These are phyloP conservation scores for Dasypogon diadema DNA, from an alignment of 2,888 invertebrate species.

Conservation along the genomic window DNA sequence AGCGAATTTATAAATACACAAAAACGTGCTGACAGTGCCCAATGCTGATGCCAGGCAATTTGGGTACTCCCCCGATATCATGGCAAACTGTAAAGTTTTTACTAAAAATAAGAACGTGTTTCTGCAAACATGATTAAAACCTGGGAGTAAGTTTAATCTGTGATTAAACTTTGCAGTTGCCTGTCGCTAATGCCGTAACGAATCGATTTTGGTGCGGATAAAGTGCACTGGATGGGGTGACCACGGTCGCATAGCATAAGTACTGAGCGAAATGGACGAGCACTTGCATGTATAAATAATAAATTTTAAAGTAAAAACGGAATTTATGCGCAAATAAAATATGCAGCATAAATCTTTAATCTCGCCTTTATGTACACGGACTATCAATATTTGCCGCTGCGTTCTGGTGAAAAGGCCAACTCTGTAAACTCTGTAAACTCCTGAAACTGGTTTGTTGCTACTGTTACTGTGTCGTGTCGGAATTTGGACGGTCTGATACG, in stretches of 20 bases:
- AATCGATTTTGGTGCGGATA: slow-evolving; percentile 42
- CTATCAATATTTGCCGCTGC: slow-evolving; percentile 34
- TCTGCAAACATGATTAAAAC: slow-evolving; percentile 34
- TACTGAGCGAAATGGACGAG: slow-evolving; percentile 59
- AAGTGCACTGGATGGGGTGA: neutral
- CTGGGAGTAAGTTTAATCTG: slow-evolving; percentile 28
- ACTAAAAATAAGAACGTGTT: slow-evolving; percentile 5
- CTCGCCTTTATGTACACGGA: slow-evolving; percentile 52
- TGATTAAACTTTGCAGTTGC: slow-evolving; percentile 46
- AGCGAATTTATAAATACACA: no score
- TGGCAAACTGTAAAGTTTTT: no score
- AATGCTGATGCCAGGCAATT: no score
- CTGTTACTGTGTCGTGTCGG: neutral
- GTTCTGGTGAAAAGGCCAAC: slow-evolving; percentile 18
- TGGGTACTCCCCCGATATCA: no score
- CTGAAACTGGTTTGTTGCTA: slow-evolving; percentile 6
- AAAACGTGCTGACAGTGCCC: no score
- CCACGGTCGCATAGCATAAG: neutral
- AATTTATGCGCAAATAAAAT: slow-evolving; percentile 56
- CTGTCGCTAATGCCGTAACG: slow-evolving; percentile 35
- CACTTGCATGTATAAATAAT: slow-evolving; percentile 66
- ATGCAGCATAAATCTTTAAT: slow-evolving; percentile 57
- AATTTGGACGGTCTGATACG: neutral
- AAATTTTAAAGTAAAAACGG: slow-evolving; percentile 60
- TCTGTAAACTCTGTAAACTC: slow-evolving; percentile 18